Evolutionary conservation across 2,113 vertebrate species (phyloP), one percentile per base, ranked within the genome.

Genomic region (Crotalus tigris): DNA sequence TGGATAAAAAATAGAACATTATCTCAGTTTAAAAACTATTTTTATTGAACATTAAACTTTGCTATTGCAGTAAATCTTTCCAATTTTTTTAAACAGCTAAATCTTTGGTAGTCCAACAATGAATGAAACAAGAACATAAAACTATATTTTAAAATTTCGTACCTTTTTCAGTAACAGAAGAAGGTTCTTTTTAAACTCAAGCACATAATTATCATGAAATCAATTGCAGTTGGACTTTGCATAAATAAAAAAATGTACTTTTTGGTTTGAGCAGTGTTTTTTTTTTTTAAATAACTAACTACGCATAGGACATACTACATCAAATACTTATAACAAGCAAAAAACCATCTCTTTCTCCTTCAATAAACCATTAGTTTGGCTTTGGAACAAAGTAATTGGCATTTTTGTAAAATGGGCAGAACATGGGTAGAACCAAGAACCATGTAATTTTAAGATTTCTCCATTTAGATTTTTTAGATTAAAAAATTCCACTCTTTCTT

Each of bases 91-190:
- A 92, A 96, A 94, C 96, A 97, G 95, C 96, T 93, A 97, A 97
- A 96, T 96, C 93, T 94, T 97, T 96, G 97, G 94, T 97, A 96
- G 95, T 95, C 95, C 94, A 97, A 96, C 93, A 96, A 96, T 94
- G 93, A 95, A 95, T 92, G 96, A 97, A 97, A 96, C 94, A 94
- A 53, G 96, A 97, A 96, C 97, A 97, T 96, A 97, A 97, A 97
- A 95, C 90, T 95, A 94, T 94, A 96, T 96, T 98, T 96, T 96
- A 96, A 97, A 96, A 95, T 94, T 96, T 95, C 94, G 94, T 96
- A 92, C 91, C 95, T 95, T 94, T 95, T 95, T 96, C 95, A 95
- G 93, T 95, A 96, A 96, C 53, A 96, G 87, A 58, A 33, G 96
- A 96, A 90, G 94, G 96, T 92, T 81, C 88, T 94, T 96, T 96